Conservation (phyloP, 2,888 invertebrate species). For the Erebia palarica region DNA sequence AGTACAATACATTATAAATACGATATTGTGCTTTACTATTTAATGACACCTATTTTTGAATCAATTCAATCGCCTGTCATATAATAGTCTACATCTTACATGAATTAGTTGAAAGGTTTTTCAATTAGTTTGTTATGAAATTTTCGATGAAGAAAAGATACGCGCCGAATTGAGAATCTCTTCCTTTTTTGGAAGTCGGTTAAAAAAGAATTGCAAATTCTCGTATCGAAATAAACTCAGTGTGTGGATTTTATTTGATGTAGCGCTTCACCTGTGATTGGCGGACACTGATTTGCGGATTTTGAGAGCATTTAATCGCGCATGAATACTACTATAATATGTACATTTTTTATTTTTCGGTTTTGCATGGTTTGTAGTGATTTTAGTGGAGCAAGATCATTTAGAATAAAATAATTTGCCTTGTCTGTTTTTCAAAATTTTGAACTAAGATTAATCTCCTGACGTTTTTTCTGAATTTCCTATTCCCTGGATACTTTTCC, state of each 20-base stretch:
- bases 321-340: conserved; percentile 24
- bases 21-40: not conserved
- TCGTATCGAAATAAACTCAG: conserved; percentile 46
- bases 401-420: conserved; percentile 35
- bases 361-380: conserved; percentile 33
- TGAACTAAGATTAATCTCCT: too few species aligned
- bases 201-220: not conserved
- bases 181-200: too few species aligned
- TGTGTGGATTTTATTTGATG: conserved; percentile 47
- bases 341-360: conserved; percentile 3
- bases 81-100: too few species aligned
- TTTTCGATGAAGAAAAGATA: too few species aligned
- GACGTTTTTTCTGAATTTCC: too few species aligned
- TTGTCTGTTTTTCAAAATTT: conserved; percentile 23
- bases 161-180: too few species aligned
- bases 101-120: too few species aligned
- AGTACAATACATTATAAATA: conserved; percentile 2
- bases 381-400: not conserved
- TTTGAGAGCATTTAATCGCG: conserved; percentile 26
- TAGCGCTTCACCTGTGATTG: conserved; percentile 52
- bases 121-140: not conserved
- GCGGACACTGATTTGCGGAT: conserved; percentile 42
- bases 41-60: not conserved
- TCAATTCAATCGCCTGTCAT: not conserved
- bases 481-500: too few species aligned